A percentile compares a stretch with the other conserved stretches of the same genome.
Evolutionary conservation across 2,797 vertebrate species (phyloP).

Genomic region (Dromococcyx pavoninus): DNA sequence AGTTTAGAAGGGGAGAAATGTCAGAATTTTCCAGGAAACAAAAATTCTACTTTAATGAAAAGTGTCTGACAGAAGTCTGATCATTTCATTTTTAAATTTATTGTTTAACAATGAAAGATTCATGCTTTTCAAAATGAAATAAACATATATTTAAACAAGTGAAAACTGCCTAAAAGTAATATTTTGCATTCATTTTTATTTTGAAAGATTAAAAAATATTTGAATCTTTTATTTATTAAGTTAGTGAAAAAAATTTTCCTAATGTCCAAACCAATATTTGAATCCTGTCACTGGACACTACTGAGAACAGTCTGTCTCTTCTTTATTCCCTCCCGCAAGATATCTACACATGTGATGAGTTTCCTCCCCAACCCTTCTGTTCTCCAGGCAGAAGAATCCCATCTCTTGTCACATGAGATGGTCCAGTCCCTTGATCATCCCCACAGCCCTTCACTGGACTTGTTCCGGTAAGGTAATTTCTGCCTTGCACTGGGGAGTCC

Average conservation of each 20-base stretch:
- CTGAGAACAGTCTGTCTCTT: background rate
- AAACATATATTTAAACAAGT: background rate
- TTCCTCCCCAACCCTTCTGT: background rate
- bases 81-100: background rate
- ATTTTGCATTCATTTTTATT: background rate
- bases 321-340: background rate
- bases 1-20: background rate
- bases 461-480: background rate
- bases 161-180: background rate
- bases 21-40: background rate
- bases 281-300: background rate
- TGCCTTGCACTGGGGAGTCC: background rate
- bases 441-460: background rate
- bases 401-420: background rate
- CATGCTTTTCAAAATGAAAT: background rate
- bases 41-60: background rate
- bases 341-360: background rate
- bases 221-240: background rate
- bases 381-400: background rate
- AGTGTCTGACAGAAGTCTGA: background rate
- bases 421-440: background rate
- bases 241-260: background rate
- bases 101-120: background rate
- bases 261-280: background rate
- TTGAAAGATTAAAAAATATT: background rate